These are phyloP conservation scores for Epizoanthus ramosus DNA, from an alignment of 92 coral and sea anemone genomes.

Conservation along the genomic window DNA sequence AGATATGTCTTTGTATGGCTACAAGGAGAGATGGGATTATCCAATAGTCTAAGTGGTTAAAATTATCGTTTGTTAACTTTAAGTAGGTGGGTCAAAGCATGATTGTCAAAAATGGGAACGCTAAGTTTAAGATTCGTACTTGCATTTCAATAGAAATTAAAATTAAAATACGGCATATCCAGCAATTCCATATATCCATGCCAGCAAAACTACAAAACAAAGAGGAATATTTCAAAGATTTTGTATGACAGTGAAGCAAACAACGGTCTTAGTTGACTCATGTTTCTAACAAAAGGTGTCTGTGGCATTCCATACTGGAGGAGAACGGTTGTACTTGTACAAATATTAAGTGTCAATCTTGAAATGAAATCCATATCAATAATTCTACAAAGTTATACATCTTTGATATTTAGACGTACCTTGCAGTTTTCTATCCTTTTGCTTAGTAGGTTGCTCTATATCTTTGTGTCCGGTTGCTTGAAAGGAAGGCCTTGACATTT, in stretches of 20 bases:
- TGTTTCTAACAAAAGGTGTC: background rate
- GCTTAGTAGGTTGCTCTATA: background rate
- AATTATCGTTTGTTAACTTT: background rate
- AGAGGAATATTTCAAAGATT: background rate
- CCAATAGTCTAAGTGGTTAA: background rate
- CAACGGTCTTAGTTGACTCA: background rate
- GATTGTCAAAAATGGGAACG: background rate
- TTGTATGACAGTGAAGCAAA: background rate
- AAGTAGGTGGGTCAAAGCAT: conserved; percentile 3
- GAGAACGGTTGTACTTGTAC: background rate
- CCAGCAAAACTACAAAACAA: too few species aligned
- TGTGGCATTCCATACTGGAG: background rate
- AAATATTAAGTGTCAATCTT: background rate
- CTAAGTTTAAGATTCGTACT: background rate
- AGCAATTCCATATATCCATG: too few species aligned
- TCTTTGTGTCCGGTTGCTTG: conserved; percentile 15
- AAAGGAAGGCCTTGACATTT: conserved; percentile 9
- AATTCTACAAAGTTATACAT: background rate
- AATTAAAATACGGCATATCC: background rate
- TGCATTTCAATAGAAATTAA: background rate
- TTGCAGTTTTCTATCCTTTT: conserved; percentile 18
- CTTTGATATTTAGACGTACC: conserved; percentile 3
- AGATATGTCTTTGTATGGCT: background rate
- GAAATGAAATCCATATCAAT: background rate
- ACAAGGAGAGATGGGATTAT: background rate